Evolutionary conservation across 2,797 vertebrate species (phyloP).

Genomic region (Hemibagrus guttatus): DNA sequence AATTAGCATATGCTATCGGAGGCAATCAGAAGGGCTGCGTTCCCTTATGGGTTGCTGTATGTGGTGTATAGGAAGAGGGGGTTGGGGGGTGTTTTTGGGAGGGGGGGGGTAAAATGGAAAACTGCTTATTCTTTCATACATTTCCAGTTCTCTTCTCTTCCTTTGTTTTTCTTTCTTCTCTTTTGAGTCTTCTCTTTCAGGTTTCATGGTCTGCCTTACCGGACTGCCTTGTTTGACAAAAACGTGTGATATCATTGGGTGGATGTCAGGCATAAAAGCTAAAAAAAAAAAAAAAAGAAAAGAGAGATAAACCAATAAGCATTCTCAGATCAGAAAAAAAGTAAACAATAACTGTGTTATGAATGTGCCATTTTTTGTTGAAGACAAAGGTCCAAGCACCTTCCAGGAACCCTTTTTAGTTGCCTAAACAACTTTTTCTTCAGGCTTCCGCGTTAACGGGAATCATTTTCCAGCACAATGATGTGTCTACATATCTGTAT

Average conservation of each 20-base stretch:
- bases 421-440: neutral
- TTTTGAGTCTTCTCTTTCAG: neutral
- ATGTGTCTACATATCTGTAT: neutral
- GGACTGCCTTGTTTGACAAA: neutral
- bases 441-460: neutral
- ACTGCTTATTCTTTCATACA: neutral
- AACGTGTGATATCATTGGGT: neutral
- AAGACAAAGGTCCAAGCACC: neutral
- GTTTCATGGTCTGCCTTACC: neutral
- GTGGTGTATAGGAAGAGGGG: conserved; percentile 63
- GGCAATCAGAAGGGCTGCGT: conserved; percentile 69
- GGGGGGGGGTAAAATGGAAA: neutral
- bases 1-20: conserved; percentile 78
- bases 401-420: neutral
- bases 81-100: neutral
- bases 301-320: neutral
- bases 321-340: neutral
- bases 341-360: neutral
- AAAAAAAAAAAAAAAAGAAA: neutral
- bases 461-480: neutral
- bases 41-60: conserved; percentile 67
- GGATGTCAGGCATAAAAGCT: neutral
- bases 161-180: neutral
- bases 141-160: neutral
- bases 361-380: neutral